These are phyloP conservation scores for Decapterus maruadsi DNA, from an alignment of 2,797 vertebrate genomes.

Conservation along the genomic window DNA sequence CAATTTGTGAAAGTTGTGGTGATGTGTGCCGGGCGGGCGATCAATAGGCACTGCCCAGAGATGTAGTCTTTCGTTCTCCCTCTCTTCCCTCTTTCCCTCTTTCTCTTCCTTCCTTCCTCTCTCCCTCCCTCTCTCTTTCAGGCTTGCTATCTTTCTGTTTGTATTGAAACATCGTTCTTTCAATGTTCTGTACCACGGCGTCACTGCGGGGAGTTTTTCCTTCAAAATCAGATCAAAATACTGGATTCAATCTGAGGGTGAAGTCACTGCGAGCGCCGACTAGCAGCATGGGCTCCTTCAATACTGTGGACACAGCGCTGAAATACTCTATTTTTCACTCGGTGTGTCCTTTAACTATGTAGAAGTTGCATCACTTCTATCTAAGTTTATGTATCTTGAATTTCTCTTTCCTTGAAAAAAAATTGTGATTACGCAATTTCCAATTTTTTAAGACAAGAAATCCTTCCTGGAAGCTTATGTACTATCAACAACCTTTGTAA, in stretches of 20 bases:
- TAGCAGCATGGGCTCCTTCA: conserved; percentile 4
- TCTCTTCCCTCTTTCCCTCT: conserved; percentile 10
- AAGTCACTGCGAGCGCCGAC: conserved; percentile 2
- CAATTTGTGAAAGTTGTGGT: conserved; percentile 98
- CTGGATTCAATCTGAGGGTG: conserved; percentile 17
- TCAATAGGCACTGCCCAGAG: conserved; percentile 95
- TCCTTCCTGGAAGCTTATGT: not conserved
- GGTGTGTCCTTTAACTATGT: not conserved
- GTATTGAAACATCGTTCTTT: conserved; percentile 60
- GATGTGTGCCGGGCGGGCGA: conserved; percentile 95
- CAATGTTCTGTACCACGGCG: conserved; percentile 18
- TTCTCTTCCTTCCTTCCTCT: not conserved
- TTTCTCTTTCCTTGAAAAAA: not conserved
- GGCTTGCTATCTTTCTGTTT: conserved; percentile 51
- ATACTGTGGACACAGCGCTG: not conserved
- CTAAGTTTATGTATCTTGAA: not conserved
- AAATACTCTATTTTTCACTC: not conserved
- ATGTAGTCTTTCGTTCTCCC: conserved; percentile 72
- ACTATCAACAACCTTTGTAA: not conserved
- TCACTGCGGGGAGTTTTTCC: conserved; percentile 27
- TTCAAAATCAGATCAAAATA: conserved; percentile 30
- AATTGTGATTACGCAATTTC: not conserved
- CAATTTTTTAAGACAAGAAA: not conserved
- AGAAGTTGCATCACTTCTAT: not conserved
- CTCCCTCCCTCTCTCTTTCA: conserved; percentile 13